These are phyloP conservation scores for Coregonus ussuriensis DNA, from an alignment of 2,797 vertebrate genomes.

Conservation along the genomic window DNA sequence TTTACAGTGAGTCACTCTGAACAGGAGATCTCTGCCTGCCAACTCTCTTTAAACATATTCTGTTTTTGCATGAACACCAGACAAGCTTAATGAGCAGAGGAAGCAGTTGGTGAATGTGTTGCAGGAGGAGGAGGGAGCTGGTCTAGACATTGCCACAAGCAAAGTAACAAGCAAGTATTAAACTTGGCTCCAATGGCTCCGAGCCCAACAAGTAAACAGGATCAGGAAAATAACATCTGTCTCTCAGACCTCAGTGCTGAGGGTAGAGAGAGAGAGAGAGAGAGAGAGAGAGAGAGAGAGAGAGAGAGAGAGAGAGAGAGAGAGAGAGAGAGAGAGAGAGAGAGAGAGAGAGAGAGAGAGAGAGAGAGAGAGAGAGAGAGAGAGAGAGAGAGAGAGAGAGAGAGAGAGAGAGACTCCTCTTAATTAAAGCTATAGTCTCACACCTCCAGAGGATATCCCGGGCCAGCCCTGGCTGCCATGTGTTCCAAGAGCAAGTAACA, in stretches of 20 bases:
- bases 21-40: constrained; percentile 16
- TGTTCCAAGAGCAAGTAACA: constrained; percentile 30
- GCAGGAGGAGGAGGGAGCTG: constrained; percentile 10
- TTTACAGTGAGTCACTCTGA: constrained; percentile 4
- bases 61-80: not conserved
- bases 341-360: constrained; percentile 4
- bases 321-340: not conserved
- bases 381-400: too few relatives aligned
- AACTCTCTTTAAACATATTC: not conserved
- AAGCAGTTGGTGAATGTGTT: constrained; percentile 19
- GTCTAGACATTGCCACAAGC: constrained; percentile 6
- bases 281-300: not conserved
- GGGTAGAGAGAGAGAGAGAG: too few relatives aligned
- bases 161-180: constrained; percentile 5
- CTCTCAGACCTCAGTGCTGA: not conserved
- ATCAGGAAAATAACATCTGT: not conserved
- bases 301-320: constrained; percentile 2
- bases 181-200: constrained; percentile 3
- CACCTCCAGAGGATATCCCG: constrained; percentile 23
- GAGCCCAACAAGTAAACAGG: not conserved
- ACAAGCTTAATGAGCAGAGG: constrained; percentile 14
- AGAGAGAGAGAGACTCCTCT: constrained; percentile 9
- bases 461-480: constrained; percentile 4
- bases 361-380: not conserved
- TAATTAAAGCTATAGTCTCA: constrained; percentile 7